Conservation (phyloP, 1,140 invertebrate species). For the Nasonia vitripennis region DNA sequence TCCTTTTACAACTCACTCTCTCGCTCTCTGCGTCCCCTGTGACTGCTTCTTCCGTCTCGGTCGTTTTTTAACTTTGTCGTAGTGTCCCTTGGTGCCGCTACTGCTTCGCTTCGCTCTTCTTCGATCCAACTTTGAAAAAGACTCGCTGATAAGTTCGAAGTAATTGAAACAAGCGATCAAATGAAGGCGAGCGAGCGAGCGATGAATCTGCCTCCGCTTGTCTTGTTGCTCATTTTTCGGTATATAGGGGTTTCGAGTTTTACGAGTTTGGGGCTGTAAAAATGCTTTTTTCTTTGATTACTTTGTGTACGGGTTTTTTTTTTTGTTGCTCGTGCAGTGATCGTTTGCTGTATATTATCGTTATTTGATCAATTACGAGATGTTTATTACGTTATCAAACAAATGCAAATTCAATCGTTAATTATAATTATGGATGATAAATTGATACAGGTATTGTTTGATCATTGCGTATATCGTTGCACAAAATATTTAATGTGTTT, state of each 20-base stretch:
- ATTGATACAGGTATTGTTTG: no score
- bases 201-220: neutral
- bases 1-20: conserved; percentile 8
- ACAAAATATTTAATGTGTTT: no score
- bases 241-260: neutral
- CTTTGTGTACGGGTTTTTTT: neutral
- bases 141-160: neutral
- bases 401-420: no score
- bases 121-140: conserved; percentile 16
- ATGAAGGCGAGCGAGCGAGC: neutral
- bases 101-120: neutral
- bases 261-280: neutral
- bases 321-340: neutral
- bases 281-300: neutral
- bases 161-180: conserved; percentile 37
- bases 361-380: no score
- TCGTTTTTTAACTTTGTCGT: neutral
- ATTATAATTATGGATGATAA: no score
- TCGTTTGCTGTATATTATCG: no score
- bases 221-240: neutral
- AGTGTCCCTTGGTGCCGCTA: no score
- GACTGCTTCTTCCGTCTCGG: neutral
- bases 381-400: no score
- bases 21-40: neutral
- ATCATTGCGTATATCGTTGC: no score